Evolutionary conservation across 2,888 invertebrate genomes (phyloP), one percentile per base, ranked within the genome.

Genomic region (Diplazon laetatorius): DNA sequence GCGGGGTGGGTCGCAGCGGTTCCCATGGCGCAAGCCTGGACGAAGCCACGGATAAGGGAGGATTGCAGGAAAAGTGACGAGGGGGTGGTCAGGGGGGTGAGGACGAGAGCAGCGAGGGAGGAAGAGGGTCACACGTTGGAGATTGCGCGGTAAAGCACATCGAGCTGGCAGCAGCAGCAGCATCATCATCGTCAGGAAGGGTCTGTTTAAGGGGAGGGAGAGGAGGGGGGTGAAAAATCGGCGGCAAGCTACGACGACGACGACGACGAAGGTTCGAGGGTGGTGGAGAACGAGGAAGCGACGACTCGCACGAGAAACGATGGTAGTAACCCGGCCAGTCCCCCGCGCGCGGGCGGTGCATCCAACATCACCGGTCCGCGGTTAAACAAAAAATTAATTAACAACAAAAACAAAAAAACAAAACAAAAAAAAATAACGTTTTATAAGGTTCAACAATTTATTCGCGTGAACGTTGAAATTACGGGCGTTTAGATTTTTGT

Each of bases 311-410:
- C 89, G 80, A 82, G 82, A 82, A 85, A 83, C 83, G 87, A 86
- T 88, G 88, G 86, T 88, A 88, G 89, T 87, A 87, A 86, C 88
- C 89, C 87, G 89, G 90, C 87, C 89, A 90, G 89, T 88, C 85
- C 87, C 88, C 88, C 88, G 88, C 88, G 88, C 86, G 89, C 89
- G 89, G 89, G 88, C 88, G 88, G 87, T 88, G 89, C 87, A 87
- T 87, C 85, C 85, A 74, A 81, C 77, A 72, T 68, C 77, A n/a
- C 68, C 60, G 72, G 68, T 73, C 44, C 20, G 20, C 66, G 65
- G 46, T 63, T 77, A 52, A 66, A 79, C n/a, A n/a, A n/a, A n/a
- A n/a, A n/a, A n/a, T n/a, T n/a, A n/a, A 30, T 30, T 6, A 30
- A 30, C 30, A 30, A 2, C 30, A 30, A 30, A 2, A n/a, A n/a